Conservation (phyloP, 2,797 vertebrate genomes). For the Megalops cyprinoides region DNA sequence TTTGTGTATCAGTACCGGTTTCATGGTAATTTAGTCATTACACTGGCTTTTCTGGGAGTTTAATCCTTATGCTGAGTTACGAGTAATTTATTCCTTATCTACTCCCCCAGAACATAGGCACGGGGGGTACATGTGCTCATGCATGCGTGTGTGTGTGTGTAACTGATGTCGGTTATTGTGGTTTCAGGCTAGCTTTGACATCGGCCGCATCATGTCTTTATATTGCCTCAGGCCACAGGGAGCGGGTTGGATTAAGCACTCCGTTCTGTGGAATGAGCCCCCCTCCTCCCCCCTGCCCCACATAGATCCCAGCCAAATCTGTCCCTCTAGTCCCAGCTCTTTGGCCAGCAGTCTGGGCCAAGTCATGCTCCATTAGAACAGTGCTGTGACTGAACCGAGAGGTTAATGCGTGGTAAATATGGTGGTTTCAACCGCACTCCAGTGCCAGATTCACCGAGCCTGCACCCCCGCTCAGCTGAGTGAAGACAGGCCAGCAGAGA, state of each 20-base stretch:
- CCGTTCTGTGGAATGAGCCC: too few relatives aligned
- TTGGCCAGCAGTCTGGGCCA: too few relatives aligned
- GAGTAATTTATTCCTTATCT: neutral
- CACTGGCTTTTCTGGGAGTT: too few relatives aligned
- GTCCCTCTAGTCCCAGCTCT: neutral
- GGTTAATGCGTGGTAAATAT: conserved; percentile 54
- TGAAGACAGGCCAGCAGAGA: neutral
- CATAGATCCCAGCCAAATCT: conserved; percentile 56
- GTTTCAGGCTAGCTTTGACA: too few relatives aligned
- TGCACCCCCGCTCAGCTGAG: neutral
- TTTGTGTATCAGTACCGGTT: neutral
- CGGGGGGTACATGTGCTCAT: too few relatives aligned
- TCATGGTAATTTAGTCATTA: neutral
- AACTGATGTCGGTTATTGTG: neutral
- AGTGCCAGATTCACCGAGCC: neutral
- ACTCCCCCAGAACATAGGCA: too few relatives aligned
- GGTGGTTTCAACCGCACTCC: conserved; percentile 40
- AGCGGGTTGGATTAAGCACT: too few relatives aligned
- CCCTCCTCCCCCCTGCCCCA: too few relatives aligned
- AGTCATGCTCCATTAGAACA: neutral
- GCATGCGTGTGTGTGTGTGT: neutral
- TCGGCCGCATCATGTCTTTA: too few relatives aligned
- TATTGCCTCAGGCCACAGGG: too few relatives aligned
- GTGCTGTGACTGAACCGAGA: conserved; percentile 34
- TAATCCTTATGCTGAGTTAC: neutral